Evolutionary conservation across 1,140 invertebrate species (phyloP).

Genomic region (Drosophila baimaii): DNA sequence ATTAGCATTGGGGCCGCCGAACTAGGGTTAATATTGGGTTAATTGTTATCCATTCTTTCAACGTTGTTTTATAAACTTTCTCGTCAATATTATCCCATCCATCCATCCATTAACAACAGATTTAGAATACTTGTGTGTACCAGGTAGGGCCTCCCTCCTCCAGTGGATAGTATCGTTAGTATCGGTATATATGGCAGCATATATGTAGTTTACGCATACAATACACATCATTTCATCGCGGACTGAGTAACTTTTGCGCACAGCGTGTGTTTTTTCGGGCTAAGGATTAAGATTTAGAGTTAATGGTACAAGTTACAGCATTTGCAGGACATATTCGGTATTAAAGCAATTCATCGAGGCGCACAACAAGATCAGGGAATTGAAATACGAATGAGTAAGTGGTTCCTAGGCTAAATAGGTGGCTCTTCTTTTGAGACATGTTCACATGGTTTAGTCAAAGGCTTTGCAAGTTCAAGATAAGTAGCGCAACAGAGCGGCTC

Average conservation of each 20-base stretch:
- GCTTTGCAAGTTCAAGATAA: no score
- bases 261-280: conserved; percentile 45
- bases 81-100: conserved; percentile 47
- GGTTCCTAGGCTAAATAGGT: conserved; percentile 21
- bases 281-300: conserved; percentile 41
- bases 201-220: conserved; percentile 69
- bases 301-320: conserved; percentile 47
- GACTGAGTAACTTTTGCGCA: conserved; percentile 58
- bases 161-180: conserved; percentile 51
- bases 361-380: conserved; percentile 24
- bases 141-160: conserved; percentile 44
- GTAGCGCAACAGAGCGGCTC: no score
- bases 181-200: conserved; percentile 76
- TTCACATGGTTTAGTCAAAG: no score
- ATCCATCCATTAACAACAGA: conserved; percentile 63
- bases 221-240: conserved; percentile 58
- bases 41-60: conserved; percentile 51
- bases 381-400: conserved; percentile 44
- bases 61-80: conserved; percentile 81
- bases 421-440: conserved; percentile 35
- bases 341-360: conserved; percentile 63
- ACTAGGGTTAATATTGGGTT: conserved; percentile 38
- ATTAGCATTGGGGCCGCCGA: conserved; percentile 39
- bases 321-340: conserved; percentile 65
- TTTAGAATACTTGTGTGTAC: conserved; percentile 61